Conservation (phyloP, 2,797 vertebrate species). For the Siniperca scherzeri region DNA sequence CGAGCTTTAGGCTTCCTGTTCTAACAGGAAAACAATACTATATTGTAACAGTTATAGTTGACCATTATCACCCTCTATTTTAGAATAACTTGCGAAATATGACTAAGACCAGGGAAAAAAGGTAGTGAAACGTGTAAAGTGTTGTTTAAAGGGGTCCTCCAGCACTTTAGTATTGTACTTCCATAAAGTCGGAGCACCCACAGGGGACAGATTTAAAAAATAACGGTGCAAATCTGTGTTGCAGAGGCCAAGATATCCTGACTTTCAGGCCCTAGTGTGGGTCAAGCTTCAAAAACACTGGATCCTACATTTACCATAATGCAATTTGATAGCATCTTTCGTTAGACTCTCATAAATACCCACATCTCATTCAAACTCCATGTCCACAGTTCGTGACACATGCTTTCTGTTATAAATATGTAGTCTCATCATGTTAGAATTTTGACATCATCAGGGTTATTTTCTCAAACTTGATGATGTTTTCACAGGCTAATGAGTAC, state of each 20-base stretch:
- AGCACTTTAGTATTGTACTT: background rate
- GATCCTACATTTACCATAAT: background rate
- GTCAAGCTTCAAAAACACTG: background rate
- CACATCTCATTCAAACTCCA: background rate
- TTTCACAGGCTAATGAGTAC: constrained; percentile 1
- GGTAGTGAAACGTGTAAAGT: background rate
- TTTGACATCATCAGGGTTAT: background rate
- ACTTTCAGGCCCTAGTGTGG: background rate
- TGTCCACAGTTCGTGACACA: background rate
- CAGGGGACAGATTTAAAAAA: background rate
- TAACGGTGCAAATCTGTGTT: background rate
- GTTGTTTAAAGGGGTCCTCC: background rate
- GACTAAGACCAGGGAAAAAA: background rate
- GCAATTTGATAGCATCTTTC: background rate
- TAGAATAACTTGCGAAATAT: background rate
- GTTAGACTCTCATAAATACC: background rate
- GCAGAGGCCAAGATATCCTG: background rate
- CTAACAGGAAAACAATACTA: background rate
- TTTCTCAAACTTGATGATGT: background rate
- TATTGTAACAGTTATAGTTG: background rate
- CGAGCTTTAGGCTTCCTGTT: background rate
- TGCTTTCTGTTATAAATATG: background rate
- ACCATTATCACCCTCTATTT: background rate
- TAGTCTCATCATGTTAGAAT: background rate
- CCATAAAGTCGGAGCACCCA: too few relatives aligned